A percentile compares a stretch with the other conserved stretches of the same genome.
These are phyloP conservation scores for Muscidifurax raptorellus DNA, from an alignment of 1,140 invertebrate species.

Conservation along the genomic window DNA sequence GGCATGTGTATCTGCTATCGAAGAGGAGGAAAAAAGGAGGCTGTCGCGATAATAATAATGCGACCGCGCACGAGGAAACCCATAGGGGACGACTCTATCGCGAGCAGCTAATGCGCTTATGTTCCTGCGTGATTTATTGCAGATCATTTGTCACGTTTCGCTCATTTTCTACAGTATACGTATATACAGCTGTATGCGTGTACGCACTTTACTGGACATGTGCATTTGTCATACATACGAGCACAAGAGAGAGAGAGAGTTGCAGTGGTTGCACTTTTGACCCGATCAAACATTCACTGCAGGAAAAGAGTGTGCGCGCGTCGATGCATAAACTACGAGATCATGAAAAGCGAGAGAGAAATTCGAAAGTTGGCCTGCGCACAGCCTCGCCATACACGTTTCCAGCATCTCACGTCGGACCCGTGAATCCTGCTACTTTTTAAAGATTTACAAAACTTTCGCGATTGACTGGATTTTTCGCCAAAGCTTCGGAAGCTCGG, in stretches of 20 bases:
- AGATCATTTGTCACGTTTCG: conserved; percentile 1
- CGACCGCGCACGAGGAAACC: no score
- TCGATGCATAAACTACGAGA: background rate
- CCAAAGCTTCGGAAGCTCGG: background rate
- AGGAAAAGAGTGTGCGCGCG: background rate
- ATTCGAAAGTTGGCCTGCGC: background rate
- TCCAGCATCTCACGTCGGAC: background rate
- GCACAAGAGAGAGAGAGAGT: no score
- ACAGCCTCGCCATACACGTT: background rate
- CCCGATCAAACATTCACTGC: no score
- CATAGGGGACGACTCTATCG: no score
- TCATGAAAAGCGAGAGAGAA: background rate
- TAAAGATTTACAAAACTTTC: conserved; percentile 50
- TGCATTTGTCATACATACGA: no score
- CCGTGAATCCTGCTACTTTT: conserved; percentile 25
- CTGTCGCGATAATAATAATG: background rate
- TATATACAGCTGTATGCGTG: background rate
- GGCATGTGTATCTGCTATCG: no score
- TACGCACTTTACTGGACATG: background rate
- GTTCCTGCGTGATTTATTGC: conserved; percentile 35
- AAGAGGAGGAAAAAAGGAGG: no score
- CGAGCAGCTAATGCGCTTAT: conserved; percentile 10
- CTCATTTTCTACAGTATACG: background rate
- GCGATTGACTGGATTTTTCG: conserved; percentile 38
- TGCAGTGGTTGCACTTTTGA: background rate